Evolutionary conservation across 1,140 invertebrate genomes (phyloP), one percentile per base, ranked within the genome.

Genomic region (Neodiprion virginianus): DNA sequence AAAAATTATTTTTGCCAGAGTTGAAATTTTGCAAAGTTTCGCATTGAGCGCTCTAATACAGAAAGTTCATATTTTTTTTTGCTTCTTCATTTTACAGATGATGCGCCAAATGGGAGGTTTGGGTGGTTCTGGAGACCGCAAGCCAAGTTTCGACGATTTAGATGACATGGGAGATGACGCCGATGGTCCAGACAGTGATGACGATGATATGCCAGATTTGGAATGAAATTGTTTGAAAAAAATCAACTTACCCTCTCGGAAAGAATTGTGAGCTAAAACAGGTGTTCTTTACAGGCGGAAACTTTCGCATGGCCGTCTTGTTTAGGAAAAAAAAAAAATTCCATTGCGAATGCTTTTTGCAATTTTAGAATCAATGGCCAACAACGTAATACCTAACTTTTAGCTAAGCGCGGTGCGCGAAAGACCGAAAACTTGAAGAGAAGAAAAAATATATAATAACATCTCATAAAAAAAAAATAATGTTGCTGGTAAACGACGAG

Each of bases 41-140:
- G 8, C 72, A 66, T 14, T 49, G 8, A 49, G 48, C 48, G 3
- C 14, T 23, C 47, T 71, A 71, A 23, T 66, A 69, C 14, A 74
- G 47, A 48, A 53, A 72, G 69, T 49, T 0, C 48, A 40, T 47
- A 40, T 65, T 48, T 50, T 49, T 68, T 69, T 53, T 76, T 74
- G 49, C 77, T 75, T 79, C 73, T 69, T 69, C 76, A 78, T 48
- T 75, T 80, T 76, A 1, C 74, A 91, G 90, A 90, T 92, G 88
- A 90, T 92, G 88, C 84, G 86, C 75, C 87, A 90, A 74, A 91
- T 93, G 89, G 90, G 91, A 68, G 89, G 88, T 67, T 75, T 92
- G 17, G 87, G 85, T 66, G 86, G 83, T 75, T 77, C 75, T 3
- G 85, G 82, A 47, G 87, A 80, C 66, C 78, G 76, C 65, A 90